Evolutionary conservation across 2,797 vertebrate genomes (phyloP), one percentile per base, ranked within the genome.

Genomic region (Leptoclinus maculatus): DNA sequence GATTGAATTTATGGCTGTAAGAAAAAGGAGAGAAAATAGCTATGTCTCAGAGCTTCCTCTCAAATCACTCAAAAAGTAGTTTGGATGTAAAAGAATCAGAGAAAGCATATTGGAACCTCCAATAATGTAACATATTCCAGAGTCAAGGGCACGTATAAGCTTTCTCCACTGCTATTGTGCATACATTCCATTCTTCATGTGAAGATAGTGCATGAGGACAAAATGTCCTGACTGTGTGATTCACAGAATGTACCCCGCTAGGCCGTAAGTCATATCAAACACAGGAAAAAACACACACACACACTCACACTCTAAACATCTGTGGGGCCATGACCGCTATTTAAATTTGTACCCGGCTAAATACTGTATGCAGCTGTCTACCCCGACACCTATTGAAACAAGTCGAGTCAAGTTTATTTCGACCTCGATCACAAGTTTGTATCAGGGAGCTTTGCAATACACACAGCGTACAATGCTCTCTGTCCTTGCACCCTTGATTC

Each of bases 1-100:
- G 85, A 84, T 45, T 76, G 25, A 80, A 89, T 88, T 88, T 76
- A 87, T 78, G 71, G 43, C 21, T 53, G 62, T 11, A 53, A 56
- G 62, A 72, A 62, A 27, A 71, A 70, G 62, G 17, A 14, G 25
- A 36, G 34, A 57, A 79, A 83, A 72, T 51, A 63, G 49, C 59
- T 23, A 29, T n/a, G 47, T 43, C 69, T 66, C 21, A 51, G 36
- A 82, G 39, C 39, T 41, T 39, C 56, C 39, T 53, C 57, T 71
- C 32, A 68, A 74, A 79, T 86, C 36, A 36, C 23, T 83, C 47
- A 76, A 53, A 53, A 78, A 71, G 23, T 21, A 23, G 54, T 84
- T 79, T 63, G 11, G 43, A 43, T 75, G 29, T 66, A 6, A 74
- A 27, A 74, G 69, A 75, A 80, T 82, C 79, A 69, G 12, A 69